phyloP scores from a whole-genome alignment of 2,888 invertebrate species.

The Euzophera pinguis region DNA sequence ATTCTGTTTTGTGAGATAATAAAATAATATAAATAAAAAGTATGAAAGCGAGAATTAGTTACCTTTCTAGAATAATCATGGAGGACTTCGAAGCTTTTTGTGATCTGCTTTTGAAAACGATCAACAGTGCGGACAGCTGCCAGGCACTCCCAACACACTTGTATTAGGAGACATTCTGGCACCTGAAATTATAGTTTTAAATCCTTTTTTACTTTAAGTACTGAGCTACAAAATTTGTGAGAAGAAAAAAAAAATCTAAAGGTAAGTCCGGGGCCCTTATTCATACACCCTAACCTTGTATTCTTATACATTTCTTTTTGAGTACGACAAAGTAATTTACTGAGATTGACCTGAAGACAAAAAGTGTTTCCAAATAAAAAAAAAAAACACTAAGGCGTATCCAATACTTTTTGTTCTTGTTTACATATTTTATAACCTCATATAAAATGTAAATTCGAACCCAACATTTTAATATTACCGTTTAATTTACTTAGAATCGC shows the following conservation, averaged over 20 bases:
- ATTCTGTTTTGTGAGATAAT: no score
- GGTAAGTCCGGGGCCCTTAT: no score
- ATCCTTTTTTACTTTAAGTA: no score
- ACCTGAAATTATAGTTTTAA: constrained; percentile 37
- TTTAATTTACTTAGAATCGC: neutral
- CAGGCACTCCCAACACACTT: constrained; percentile 68
- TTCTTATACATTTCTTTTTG: no score
- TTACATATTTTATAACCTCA: constrained; percentile 33
- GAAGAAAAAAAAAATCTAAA: no score
- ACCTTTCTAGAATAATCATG: constrained; percentile 59
- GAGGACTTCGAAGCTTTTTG: constrained; percentile 45
- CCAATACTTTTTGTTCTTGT: constrained; percentile 62
- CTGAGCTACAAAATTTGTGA: no score
- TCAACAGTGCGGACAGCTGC: constrained; percentile 37
- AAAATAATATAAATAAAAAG: no score
- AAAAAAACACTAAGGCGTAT: constrained; percentile 44
- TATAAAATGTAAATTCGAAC: neutral
- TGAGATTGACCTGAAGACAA: no score
- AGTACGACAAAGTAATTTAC: no score
- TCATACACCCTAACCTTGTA: no score
- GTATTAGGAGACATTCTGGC: constrained; percentile 56
- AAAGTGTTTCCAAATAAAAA: constrained; percentile 11
- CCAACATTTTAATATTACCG: neutral
- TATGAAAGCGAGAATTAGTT: no score
- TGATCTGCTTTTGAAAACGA: constrained; percentile 43